Evolutionary conservation across 1,140 invertebrate genomes (phyloP).

Genomic region (Zaprionus gabonicus): DNA sequence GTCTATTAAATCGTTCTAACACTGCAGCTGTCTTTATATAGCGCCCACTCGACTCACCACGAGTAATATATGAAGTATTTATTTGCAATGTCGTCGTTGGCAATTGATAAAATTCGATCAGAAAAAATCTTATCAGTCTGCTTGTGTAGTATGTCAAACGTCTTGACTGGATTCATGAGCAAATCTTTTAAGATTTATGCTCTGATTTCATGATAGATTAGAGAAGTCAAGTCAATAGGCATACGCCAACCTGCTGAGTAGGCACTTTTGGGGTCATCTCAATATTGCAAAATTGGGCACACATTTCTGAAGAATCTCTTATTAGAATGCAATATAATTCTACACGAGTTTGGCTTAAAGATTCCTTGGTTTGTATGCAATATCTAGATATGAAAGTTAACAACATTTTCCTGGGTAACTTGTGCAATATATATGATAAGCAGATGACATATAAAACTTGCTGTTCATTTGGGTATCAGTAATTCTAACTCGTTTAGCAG

Average conservation of each 20-base stretch:
- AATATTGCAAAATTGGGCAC: neutral
- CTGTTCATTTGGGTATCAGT: too few species aligned
- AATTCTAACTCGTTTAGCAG: neutral
- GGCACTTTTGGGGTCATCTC: neutral
- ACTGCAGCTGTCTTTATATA: constrained; percentile 50
- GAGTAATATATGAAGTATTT: constrained; percentile 32
- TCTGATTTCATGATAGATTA: constrained; percentile 26
- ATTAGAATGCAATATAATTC: too few species aligned
- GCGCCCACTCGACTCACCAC: constrained; percentile 39
- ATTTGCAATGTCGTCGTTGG: constrained; percentile 38
- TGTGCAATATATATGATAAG: neutral
- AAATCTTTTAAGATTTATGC: constrained; percentile 71
- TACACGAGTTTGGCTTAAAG: too few species aligned
- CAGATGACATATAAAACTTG: neutral
- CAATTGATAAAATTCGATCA: constrained; percentile 34
- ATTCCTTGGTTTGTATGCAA: too few species aligned
- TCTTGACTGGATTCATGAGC: constrained; percentile 39
- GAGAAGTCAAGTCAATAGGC: constrained; percentile 31
- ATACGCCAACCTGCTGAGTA: constrained; percentile 7
- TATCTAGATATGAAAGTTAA: too few species aligned
- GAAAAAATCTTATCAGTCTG: constrained; percentile 52
- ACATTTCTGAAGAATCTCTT: neutral
- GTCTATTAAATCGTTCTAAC: constrained; percentile 48
- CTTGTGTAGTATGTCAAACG: constrained; percentile 38
- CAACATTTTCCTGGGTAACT: neutral